phyloP scores from a whole-genome alignment of 53 echinoderm and acorn worm species.

The Holothuria leucospilota region DNA sequence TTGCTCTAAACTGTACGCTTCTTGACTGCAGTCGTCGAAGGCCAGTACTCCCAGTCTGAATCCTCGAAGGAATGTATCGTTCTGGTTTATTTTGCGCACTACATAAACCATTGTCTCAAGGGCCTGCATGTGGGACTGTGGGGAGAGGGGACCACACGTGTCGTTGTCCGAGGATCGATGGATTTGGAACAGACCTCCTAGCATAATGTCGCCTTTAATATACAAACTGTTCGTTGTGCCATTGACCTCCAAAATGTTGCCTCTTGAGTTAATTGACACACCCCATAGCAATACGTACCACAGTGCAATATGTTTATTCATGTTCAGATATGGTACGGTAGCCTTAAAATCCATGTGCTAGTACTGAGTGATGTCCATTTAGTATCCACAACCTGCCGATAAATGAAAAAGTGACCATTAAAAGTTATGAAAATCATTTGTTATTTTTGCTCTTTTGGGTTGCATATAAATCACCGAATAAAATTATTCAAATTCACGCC shows the following conservation, averaged over 20 bases:
- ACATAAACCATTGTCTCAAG: slow-evolving; percentile 86
- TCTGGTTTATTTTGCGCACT: slow-evolving; percentile 74
- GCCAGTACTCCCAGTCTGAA: slow-evolving; percentile 84
- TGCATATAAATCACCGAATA: no score
- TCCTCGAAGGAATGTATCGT: slow-evolving; percentile 78
- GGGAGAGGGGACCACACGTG: slow-evolving; percentile 71
- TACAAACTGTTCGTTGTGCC: slow-evolving; percentile 30
- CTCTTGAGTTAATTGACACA: slow-evolving; percentile 42
- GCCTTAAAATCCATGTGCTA: slow-evolving; percentile 40
- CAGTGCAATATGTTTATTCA: slow-evolving; percentile 44
- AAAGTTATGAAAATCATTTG: no score
- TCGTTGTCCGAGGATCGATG: slow-evolving; percentile 70
- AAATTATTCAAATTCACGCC: no score
- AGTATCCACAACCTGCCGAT: no score
- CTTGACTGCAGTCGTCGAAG: slow-evolving; percentile 90
- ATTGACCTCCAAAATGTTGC: slow-evolving; percentile 44
- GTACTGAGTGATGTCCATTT: background rate
- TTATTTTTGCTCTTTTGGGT: no score
- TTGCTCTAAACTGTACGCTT: slow-evolving; percentile 76
- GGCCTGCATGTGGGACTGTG: slow-evolving; percentile 83
- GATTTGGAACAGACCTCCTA: slow-evolving; percentile 82
- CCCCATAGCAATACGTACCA: slow-evolving; percentile 46
- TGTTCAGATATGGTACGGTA: slow-evolving; percentile 37
- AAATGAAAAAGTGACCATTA: no score
- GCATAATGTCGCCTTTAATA: slow-evolving; percentile 71